Conservation (phyloP, 2,113 vertebrate species). For the Ictidomys tridecemlineatus region DNA sequence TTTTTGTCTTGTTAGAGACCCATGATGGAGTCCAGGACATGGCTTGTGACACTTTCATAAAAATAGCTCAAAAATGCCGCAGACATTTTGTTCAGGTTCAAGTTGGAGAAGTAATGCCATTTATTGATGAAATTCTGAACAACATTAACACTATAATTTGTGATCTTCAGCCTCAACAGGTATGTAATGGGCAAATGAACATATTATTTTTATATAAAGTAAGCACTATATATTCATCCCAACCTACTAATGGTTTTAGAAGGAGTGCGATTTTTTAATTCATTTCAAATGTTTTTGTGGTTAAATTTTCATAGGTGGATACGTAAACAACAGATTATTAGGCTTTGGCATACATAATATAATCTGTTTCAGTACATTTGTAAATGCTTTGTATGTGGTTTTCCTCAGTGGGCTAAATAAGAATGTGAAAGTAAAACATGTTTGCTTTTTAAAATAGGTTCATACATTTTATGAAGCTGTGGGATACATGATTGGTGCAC, state of each 20-base stretch:
- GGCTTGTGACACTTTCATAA: slow-evolving; percentile 99
- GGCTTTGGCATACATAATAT: not conserved
- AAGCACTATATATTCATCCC: not conserved
- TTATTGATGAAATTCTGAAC: slow-evolving; percentile 99
- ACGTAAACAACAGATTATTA: not conserved
- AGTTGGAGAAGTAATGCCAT: slow-evolving; percentile 99
- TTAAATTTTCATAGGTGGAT: not conserved
- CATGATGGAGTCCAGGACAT: slow-evolving; percentile 99
- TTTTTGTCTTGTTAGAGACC: slow-evolving; percentile 92
- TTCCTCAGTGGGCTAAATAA: not conserved
- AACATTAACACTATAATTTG: slow-evolving; percentile 99
- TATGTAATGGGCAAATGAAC: slow-evolving; percentile 76
- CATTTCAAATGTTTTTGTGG: not conserved
- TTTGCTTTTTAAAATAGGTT: slow-evolving; percentile 88
- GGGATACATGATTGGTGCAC: slow-evolving; percentile 99
- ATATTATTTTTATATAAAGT: not conserved
- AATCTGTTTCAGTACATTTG: not conserved
- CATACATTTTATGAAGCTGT: slow-evolving; percentile 99
- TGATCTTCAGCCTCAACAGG: slow-evolving; percentile 99
- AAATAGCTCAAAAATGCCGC: slow-evolving; percentile 99
- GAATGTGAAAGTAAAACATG: not conserved
- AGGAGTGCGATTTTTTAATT: not conserved
- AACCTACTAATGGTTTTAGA: not conserved
- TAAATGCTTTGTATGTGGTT: not conserved
- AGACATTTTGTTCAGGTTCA: slow-evolving; percentile 99